Evolutionary conservation across 1,140 invertebrate species (phyloP).

Genomic region (Augochlora pura): DNA sequence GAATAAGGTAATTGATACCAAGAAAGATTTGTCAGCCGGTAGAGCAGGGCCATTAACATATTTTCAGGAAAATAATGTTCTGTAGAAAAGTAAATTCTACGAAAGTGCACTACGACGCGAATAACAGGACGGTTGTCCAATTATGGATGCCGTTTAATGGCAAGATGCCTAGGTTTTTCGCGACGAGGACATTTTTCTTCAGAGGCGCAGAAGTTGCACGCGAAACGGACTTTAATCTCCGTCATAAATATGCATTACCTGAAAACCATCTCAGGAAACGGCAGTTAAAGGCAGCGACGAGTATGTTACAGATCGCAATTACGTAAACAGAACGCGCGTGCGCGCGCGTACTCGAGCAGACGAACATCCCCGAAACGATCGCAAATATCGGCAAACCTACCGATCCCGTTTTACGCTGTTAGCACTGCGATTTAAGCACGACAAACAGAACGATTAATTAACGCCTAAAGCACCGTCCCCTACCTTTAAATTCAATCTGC

Average conservation of each 20-base stretch:
- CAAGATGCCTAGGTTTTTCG: conserved; percentile 9
- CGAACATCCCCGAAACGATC: not conserved
- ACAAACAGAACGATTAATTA: too few species aligned
- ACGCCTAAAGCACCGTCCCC: too few species aligned
- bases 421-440: not conserved
- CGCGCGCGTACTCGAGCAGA: too few species aligned
- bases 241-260: conserved; percentile 45
- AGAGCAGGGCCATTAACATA: not conserved
- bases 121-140: conserved; percentile 6
- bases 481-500: too few species aligned
- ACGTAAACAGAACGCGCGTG: not conserved
- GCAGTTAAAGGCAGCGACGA: conserved; percentile 21
- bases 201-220: conserved; percentile 22
- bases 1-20: not conserved
- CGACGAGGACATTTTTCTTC: conserved; percentile 30
- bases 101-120: not conserved
- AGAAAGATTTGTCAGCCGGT: not conserved
- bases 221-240: conserved; percentile 34
- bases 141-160: conserved; percentile 25
- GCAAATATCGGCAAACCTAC: not conserved
- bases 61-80: not conserved
- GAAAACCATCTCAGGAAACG: not conserved
- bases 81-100: not conserved
- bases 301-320: conserved; percentile 27
- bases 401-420: too few species aligned